Percentiles rank a stretch among this genome's conserved stretches.
These are phyloP conservation scores for Papilio machaon DNA, from an alignment of 1,140 invertebrate species.

Conservation along the genomic window DNA sequence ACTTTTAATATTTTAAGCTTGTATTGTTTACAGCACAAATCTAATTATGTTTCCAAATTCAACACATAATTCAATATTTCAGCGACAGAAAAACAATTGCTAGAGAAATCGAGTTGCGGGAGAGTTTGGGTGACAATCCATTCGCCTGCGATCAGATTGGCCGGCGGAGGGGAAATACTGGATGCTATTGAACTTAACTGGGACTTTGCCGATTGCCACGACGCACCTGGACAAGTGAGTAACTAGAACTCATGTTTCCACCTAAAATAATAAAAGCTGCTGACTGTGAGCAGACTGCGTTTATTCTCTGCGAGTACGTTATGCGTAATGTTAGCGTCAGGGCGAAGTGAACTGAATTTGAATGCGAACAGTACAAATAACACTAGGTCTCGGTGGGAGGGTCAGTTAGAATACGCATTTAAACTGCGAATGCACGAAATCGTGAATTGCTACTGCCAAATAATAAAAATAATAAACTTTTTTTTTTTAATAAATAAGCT, in stretches of 20 bases:
- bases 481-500: too few species aligned
- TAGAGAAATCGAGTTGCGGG: constrained; percentile 69
- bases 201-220: constrained; percentile 70
- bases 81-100: constrained; percentile 55
- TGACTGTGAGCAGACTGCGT: too few species aligned
- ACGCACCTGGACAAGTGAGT: constrained; percentile 64
- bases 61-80: constrained; percentile 45
- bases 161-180: constrained; percentile 46
- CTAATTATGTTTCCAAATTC: neutral
- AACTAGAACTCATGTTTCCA: neutral
- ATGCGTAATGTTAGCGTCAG: too few species aligned
- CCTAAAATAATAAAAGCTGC: neutral
- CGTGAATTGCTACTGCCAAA: too few species aligned
- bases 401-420: too few species aligned
- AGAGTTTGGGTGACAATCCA: constrained; percentile 73
- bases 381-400: too few species aligned
- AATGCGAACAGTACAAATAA: too few species aligned
- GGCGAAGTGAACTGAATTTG: too few species aligned
- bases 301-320: too few species aligned
- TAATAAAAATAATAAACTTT: too few species aligned
- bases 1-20: neutral
- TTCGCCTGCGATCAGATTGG: constrained; percentile 60
- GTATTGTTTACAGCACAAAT: neutral
- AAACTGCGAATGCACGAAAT: too few species aligned
- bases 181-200: constrained; percentile 76